phyloP scores from a whole-genome alignment of 2,113 vertebrate genomes.

The Hyla sarda region DNA sequence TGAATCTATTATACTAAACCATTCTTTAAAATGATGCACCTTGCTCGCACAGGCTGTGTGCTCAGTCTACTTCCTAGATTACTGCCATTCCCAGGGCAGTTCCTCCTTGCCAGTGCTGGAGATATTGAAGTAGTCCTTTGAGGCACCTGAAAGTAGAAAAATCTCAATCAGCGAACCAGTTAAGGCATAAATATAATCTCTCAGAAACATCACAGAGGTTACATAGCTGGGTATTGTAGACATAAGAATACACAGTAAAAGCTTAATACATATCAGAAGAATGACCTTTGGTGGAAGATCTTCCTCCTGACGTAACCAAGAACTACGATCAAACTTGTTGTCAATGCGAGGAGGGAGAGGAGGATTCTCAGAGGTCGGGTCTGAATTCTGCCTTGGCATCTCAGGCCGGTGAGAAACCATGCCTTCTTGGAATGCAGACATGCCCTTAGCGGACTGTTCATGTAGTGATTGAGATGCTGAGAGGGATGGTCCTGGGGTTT shows the following conservation, averaged over 20 bases:
- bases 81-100: constrained; percentile 91
- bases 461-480: constrained; percentile 97
- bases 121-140: constrained; percentile 98
- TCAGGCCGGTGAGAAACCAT: constrained; percentile 92
- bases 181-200: not conserved
- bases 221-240: not conserved
- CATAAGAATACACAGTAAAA: not conserved
- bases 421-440: constrained; percentile 91
- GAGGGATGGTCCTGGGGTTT: constrained; percentile 92
- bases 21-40: constrained; percentile 70
- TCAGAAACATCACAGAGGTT: not conserved
- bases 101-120: constrained; percentile 93
- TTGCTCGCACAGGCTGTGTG: constrained; percentile 92
- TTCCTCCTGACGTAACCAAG: constrained; percentile 97
- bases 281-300: constrained; percentile 95
- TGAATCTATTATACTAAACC: not conserved
- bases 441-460: constrained; percentile 91
- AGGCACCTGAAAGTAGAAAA: constrained; percentile 84
- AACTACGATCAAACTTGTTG: constrained; percentile 95
- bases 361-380: constrained; percentile 97
- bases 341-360: constrained; percentile 91
- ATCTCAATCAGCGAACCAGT: not conserved
- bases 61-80: constrained; percentile 86
- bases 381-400: constrained; percentile 98
- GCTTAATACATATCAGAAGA: not conserved